Percentiles rank a stretch among this genome's conserved stretches.
phyloP scores from a whole-genome alignment of 1,140 invertebrate genomes.

The Cyclargus thomasi region DNA sequence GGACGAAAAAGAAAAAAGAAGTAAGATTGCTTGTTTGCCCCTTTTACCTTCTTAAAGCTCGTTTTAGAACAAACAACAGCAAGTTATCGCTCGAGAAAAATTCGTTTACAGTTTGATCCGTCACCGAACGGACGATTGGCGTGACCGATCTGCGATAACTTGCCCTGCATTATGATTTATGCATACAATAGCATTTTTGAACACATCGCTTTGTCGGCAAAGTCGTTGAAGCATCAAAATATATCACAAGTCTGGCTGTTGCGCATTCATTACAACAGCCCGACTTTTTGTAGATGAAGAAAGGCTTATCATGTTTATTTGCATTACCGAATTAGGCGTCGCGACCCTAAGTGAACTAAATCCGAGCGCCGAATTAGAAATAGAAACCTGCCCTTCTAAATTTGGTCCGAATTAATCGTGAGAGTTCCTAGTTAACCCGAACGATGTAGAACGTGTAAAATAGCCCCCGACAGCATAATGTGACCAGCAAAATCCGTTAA shows the following conservation, averaged over 20 bases:
- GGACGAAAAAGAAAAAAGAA: constrained; percentile 97
- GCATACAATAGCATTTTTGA: constrained; percentile 63
- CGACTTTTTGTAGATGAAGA: constrained; percentile 52
- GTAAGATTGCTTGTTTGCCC: constrained; percentile 84
- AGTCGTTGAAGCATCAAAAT: constrained; percentile 43
- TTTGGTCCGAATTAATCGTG: constrained; percentile 9
- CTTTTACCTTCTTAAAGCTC: constrained; percentile 72
- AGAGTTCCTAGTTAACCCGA: not conserved
- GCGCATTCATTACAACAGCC: constrained; percentile 40
- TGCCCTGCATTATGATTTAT: constrained; percentile 61
- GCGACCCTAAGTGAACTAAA: constrained; percentile 13
- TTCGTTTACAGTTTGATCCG: constrained; percentile 29
- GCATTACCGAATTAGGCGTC: constrained; percentile 33
- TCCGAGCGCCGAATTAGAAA: constrained; percentile 2
- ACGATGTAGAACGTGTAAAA: not conserved
- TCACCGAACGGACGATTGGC: constrained; percentile 44
- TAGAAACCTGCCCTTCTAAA: constrained; percentile 14
- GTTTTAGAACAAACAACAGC: constrained; percentile 60
- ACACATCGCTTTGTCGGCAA: constrained; percentile 70
- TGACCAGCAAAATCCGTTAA: not conserved
- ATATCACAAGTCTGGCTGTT: constrained; percentile 58
- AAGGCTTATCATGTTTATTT: constrained; percentile 67
- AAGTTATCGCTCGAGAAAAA: constrained; percentile 70
- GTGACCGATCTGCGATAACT: constrained; percentile 61
- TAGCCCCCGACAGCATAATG: not conserved